These are phyloP conservation scores for Ameiurus melas DNA, from an alignment of 2,113 vertebrate species.

Conservation along the genomic window DNA sequence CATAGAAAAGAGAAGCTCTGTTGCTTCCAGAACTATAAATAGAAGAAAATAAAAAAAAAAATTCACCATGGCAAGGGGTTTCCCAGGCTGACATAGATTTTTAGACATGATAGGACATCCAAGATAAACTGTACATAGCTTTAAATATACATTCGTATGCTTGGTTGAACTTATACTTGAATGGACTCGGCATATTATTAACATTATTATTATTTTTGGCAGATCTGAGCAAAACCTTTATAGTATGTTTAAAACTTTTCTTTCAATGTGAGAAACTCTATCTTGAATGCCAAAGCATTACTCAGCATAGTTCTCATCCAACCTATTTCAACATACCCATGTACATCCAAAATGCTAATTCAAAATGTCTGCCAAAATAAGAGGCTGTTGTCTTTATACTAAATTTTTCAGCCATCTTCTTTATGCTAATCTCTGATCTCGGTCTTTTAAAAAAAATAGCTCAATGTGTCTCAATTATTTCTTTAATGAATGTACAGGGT, in stretches of 20 bases:
- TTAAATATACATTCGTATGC: too few species aligned
- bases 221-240: too few species aligned
- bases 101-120: too few species aligned
- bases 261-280: background rate
- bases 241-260: too few species aligned
- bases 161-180: too few species aligned
- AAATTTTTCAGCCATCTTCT: background rate
- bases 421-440: background rate
- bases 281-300: background rate
- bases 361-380: background rate
- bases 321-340: background rate
- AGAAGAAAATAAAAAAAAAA: too few species aligned
- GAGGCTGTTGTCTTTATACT: background rate
- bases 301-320: background rate
- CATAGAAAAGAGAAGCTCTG: background rate
- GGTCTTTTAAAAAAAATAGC: background rate
- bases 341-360: background rate
- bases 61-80: too few species aligned
- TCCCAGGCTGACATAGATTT: too few species aligned
- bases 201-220: too few species aligned
- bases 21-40: background rate
- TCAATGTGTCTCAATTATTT: background rate
- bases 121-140: too few species aligned
- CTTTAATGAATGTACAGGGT: background rate
- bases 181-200: too few species aligned